Percentiles rank a stretch among this genome's conserved stretches.
These are phyloP conservation scores for Umimayanthus chanpuru DNA, from an alignment of 92 coral and sea anemone species.

Conservation along the genomic window DNA sequence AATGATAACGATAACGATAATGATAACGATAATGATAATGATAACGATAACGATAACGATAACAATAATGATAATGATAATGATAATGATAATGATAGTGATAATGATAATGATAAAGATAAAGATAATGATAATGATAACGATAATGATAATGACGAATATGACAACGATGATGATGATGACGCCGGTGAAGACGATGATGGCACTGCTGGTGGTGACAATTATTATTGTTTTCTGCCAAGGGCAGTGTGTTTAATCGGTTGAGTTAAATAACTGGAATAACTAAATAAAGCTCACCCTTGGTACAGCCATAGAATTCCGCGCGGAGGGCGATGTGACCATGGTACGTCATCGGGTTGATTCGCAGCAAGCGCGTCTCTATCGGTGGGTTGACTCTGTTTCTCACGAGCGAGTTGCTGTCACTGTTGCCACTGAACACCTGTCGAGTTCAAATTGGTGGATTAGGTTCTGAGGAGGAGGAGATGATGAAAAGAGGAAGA, in stretches of 20 bases:
- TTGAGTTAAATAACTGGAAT: neutral
- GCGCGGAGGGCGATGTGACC: neutral
- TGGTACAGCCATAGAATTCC: constrained; percentile 28
- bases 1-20: neutral
- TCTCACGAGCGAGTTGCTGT: constrained; percentile 12
- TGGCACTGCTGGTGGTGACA: neutral
- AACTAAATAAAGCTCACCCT: neutral
- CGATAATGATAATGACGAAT: neutral
- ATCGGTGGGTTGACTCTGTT: constrained; percentile 11
- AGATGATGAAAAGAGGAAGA: too few relatives aligned
- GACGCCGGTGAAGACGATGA: neutral
- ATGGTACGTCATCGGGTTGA: constrained; percentile 20
- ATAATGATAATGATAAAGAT: neutral
- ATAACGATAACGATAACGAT: neutral
- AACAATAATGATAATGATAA: neutral
- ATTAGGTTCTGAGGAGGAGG: neutral
- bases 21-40: neutral
- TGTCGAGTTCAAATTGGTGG: neutral
- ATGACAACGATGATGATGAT: neutral
- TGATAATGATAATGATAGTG: neutral
- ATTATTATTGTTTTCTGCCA: neutral
- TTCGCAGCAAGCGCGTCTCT: constrained; percentile 9
- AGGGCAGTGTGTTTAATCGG: neutral
- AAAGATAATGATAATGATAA: neutral
- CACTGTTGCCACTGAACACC: constrained; percentile 30